Conservation (phyloP, 1,140 invertebrate species). For the Stegodyphus dumicola region DNA sequence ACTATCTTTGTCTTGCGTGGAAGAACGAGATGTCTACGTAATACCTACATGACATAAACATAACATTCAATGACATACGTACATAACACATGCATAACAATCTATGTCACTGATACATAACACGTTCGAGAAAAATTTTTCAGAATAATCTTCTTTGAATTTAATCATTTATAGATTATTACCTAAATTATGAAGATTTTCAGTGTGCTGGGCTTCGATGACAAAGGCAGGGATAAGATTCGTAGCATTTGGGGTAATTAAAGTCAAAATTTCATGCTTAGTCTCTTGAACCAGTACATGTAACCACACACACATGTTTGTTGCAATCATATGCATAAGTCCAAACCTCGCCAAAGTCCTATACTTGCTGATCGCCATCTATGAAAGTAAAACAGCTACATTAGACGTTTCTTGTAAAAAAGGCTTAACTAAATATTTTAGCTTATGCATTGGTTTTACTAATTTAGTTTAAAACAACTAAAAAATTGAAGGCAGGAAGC, state of each 20-base stretch:
- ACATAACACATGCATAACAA: too few relatives aligned
- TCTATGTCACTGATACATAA: too few relatives aligned
- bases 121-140: not conserved
- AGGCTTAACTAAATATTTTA: not conserved
- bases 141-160: not conserved
- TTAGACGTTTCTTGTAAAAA: not conserved
- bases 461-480: too few relatives aligned
- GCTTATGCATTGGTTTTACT: not conserved
- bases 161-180: not conserved
- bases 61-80: too few relatives aligned
- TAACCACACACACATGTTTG: conserved; percentile 92
- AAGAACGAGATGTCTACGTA: too few relatives aligned
- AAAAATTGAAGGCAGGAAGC: too few relatives aligned
- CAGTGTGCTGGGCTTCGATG: conserved; percentile 33
- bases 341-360: conserved; percentile 88
- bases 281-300: conserved; percentile 93
- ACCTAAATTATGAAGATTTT: conserved; percentile 29
- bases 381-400: conserved; percentile 67
- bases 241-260: conserved; percentile 64
- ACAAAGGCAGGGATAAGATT: conserved; percentile 50
- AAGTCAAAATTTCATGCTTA: conserved; percentile 87
- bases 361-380: conserved; percentile 91
- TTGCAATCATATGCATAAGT: conserved; percentile 96
- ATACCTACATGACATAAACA: too few relatives aligned
- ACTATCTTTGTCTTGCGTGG: too few relatives aligned